A percentile compares a stretch with the other conserved stretches of the same genome.
phyloP scores from a whole-genome alignment of 2,113 vertebrate genomes.

The Pavo muticus region DNA sequence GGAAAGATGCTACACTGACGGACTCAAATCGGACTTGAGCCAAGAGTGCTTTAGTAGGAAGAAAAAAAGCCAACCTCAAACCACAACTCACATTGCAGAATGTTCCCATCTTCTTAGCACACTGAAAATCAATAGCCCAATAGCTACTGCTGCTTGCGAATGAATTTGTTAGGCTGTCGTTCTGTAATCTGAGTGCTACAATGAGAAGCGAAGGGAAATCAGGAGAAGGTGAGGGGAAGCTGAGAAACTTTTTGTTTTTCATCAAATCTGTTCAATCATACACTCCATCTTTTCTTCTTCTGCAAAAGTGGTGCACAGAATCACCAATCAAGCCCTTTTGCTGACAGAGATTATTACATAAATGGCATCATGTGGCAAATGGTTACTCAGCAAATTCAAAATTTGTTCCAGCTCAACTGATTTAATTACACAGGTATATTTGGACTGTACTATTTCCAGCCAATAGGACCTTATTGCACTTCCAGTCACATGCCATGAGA shows the following conservation, averaged over 20 bases:
- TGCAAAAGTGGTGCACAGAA: neutral
- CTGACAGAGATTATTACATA: neutral
- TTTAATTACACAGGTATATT: neutral
- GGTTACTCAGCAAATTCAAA: neutral
- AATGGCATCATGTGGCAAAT: neutral
- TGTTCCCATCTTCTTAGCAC: conserved; percentile 52
- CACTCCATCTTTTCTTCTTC: neutral
- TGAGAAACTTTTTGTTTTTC: conserved; percentile 15
- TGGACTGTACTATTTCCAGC: neutral
- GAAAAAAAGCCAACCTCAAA: conserved; percentile 27
- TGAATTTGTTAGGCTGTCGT: conserved; percentile 60
- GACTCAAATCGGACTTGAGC: neutral
- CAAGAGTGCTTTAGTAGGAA: conserved; percentile 11
- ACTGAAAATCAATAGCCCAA: conserved; percentile 70
- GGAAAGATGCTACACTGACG: neutral
- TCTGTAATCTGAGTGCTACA: conserved; percentile 36
- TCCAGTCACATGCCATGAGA: neutral
- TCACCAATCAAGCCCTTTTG: neutral
- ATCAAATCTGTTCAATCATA: conserved; percentile 2
- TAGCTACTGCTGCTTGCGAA: conserved; percentile 47
- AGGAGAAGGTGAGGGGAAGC: neutral
- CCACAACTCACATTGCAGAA: conserved; percentile 54
- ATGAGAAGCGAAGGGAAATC: conserved; percentile 20
- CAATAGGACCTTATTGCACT: neutral
- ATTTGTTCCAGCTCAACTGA: neutral